These are phyloP conservation scores for Tholera decimalis DNA, from an alignment of 2,888 invertebrate genomes.

Conservation along the genomic window DNA sequence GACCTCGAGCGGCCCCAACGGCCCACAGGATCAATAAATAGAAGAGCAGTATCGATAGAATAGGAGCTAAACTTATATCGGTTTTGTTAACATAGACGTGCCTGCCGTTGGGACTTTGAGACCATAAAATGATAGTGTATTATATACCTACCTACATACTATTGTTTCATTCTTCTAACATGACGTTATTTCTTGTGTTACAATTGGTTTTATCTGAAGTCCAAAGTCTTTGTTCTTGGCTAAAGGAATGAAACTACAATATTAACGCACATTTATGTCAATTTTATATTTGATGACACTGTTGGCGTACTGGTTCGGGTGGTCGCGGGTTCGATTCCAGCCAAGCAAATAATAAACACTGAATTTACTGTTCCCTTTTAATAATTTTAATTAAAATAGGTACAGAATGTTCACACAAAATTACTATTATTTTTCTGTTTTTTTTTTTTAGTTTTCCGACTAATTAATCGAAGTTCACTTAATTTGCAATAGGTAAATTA, in stretches of 20 bases:
- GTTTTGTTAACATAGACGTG: neutral
- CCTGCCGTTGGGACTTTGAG: neutral
- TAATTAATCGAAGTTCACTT: neutral
- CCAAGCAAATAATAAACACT: too few relatives aligned
- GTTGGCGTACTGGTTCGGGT: too few relatives aligned
- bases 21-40: neutral
- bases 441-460: neutral
- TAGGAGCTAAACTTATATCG: neutral
- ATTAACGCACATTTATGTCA: neutral
- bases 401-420: neutral
- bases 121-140: neutral
- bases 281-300: too few relatives aligned
- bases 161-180: neutral
- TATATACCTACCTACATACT: neutral
- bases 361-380: too few relatives aligned
- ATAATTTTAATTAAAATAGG: neutral
- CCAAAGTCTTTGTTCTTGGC: neutral
- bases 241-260: neutral
- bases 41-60: neutral
- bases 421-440: neutral
- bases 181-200: neutral
- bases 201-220: neutral
- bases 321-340: too few relatives aligned
- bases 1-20: neutral
- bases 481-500: neutral